Evolutionary conservation across 1,140 invertebrate species (phyloP).

Genomic region (Oreohelix idahoensis): DNA sequence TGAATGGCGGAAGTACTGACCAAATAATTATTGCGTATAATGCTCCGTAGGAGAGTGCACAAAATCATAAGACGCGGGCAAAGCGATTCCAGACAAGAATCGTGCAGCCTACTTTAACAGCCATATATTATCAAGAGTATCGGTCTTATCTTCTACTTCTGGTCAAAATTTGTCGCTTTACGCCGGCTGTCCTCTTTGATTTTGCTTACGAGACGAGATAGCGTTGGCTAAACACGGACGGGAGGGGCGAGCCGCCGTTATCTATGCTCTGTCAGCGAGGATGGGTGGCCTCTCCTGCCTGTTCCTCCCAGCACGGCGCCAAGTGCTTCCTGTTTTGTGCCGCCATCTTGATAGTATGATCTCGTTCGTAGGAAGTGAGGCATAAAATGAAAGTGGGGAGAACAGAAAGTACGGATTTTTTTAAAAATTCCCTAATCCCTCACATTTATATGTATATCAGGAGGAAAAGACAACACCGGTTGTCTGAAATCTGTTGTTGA

Average conservation of each 20-base stretch:
- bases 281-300: slow-evolving; percentile 24
- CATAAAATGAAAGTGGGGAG: slow-evolving; percentile 2
- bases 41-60: too few species aligned
- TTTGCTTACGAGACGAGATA: slow-evolving; percentile 18
- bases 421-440: neutral
- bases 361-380: neutral
- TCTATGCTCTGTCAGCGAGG: slow-evolving; percentile 17
- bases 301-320: slow-evolving; percentile 32
- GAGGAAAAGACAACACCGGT: neutral
- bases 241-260: slow-evolving; percentile 26
- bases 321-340: slow-evolving; percentile 30
- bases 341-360: slow-evolving; percentile 28
- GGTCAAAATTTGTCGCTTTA: slow-evolving; percentile 25
- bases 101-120: neutral
- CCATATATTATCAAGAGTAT: slow-evolving; percentile 2
- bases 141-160: neutral
- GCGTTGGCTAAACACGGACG: slow-evolving; percentile 21
- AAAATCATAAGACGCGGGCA: neutral
- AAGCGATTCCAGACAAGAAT: neutral
- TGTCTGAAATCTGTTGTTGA: slow-evolving; percentile 9
- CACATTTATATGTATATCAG: slow-evolving; percentile 9
- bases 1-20: too few species aligned
- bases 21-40: too few species aligned
- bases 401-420: neutral
- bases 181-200: neutral